Percentiles rank a stretch among this genome's conserved stretches.
Conservation (phyloP, 2,888 invertebrate genomes). For the Synanthedon vespiformis region DNA sequence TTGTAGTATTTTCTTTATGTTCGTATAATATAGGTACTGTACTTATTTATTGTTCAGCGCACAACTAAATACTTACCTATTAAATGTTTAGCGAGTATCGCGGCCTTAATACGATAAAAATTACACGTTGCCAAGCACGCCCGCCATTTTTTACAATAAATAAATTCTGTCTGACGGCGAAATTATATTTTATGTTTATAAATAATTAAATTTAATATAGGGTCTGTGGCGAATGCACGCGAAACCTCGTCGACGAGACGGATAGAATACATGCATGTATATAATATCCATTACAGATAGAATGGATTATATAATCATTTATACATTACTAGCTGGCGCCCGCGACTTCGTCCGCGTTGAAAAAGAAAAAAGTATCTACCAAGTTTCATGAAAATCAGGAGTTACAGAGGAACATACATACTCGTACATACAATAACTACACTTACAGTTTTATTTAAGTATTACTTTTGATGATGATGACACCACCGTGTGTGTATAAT, state of each 20-base stretch:
- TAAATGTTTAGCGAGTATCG: constrained; percentile 27
- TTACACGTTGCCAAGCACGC: constrained; percentile 26
- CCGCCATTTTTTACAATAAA: constrained; percentile 30
- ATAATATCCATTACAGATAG: too few relatives aligned
- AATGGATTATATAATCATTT: too few relatives aligned
- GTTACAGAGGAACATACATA: too few relatives aligned
- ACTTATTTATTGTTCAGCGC: constrained; percentile 6
- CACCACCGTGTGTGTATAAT: too few relatives aligned
- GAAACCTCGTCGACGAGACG: background rate
- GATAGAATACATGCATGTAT: too few relatives aligned
- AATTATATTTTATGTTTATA: constrained; percentile 50
- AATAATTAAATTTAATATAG: constrained; percentile 45
- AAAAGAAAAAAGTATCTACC: too few relatives aligned
- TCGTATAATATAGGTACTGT: background rate
- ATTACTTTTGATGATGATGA: too few relatives aligned
- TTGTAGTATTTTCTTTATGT: background rate
- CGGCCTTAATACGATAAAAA: constrained; percentile 32
- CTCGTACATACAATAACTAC: too few relatives aligned
- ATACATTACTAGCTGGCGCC: too few relatives aligned
- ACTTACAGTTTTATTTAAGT: too few relatives aligned
- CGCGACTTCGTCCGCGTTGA: too few relatives aligned
- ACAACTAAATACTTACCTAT: constrained; percentile 17
- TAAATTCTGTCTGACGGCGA: constrained; percentile 35
- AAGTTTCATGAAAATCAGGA: too few relatives aligned
- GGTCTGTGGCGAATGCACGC: constrained; percentile 7